These are phyloP conservation scores for Brachionus asplanchnoidis DNA, from an alignment of 1,140 invertebrate species.

Conservation along the genomic window DNA sequence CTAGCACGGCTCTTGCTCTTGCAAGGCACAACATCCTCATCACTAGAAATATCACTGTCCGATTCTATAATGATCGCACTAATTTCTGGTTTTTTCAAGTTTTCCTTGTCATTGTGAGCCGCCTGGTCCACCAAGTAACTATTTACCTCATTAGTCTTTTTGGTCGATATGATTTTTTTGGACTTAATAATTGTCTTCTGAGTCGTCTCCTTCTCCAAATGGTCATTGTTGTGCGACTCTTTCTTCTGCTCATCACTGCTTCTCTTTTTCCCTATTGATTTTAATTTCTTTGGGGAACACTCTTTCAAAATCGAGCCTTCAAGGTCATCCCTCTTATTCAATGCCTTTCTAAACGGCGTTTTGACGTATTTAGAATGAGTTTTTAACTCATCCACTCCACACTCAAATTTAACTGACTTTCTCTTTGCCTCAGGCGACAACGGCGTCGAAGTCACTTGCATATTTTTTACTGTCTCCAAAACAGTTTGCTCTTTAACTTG, in stretches of 20 bases:
- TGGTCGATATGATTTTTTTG: background rate
- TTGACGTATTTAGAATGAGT: background rate
- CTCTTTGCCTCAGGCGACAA: background rate
- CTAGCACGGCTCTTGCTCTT: background rate
- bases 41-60: background rate
- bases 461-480: background rate
- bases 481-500: background rate
- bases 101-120: background rate
- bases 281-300: too few relatives aligned
- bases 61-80: background rate
- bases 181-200: slow-evolving; percentile 1
- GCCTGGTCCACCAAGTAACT: background rate
- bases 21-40: background rate
- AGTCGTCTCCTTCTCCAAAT: background rate
- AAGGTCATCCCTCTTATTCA: too few relatives aligned
- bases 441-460: background rate
- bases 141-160: background rate
- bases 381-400: background rate
- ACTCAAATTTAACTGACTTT: background rate
- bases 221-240: background rate
- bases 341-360: background rate
- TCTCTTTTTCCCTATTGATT: background rate
- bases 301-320: background rate
- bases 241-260: background rate
- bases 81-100: background rate